Base-by-base conservation (phyloP, 2,888 invertebrate genomes). In the Yponomeuta sedellus region DNA sequence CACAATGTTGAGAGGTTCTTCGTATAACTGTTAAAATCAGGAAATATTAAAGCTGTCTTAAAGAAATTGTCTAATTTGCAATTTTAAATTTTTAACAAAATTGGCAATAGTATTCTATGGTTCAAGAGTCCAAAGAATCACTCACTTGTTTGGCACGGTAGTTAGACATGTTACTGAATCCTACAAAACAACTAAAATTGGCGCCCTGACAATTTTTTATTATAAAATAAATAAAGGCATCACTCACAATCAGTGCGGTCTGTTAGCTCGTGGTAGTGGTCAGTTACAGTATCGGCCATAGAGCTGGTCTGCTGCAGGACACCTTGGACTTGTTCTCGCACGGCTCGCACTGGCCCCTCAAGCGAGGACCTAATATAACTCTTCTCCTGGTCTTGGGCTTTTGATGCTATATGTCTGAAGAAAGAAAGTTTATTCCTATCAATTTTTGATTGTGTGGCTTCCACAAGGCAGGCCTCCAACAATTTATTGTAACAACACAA, bases 171-270 rank as follows among this genome's bases (percentile, higher is more conserved):
- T 2, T 16, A 6, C 6, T 12, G 4, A 44, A 12, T 44, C 10
- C 1, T 6, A 12, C 11, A 44, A 12, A 44, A 44, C 2, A 44
- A 44, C 2, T 44, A 6, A 44, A 2, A 44, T 12, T 44, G 44
- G 44, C 4, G 5, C 25, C 25, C 25, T 4, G 25, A 25, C 25
- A 25, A 25, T 25, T 25, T 25, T 25, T 25, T 25, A 25, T 25
- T 25, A 5, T 25, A 5, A 25, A 34, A 34, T 34, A 34, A 34
- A 34, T 34, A 34, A 34, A 34, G 8, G 34, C 34, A 8, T 5
- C 28, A 64, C 88, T 81, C 68, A 91, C 90, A 91, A 66, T 85
- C 83, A 66, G 81, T 83, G 71, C 81, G 80, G 67, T 89, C 86
- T 61, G 77, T 77, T 1, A 86, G 66, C 12, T 87, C 84, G 68